A percentile compares a stretch with the other conserved stretches of the same genome.
These are phyloP conservation scores for Sarcophaga peregrina DNA, from an alignment of 1,140 invertebrate species.

Conservation along the genomic window DNA sequence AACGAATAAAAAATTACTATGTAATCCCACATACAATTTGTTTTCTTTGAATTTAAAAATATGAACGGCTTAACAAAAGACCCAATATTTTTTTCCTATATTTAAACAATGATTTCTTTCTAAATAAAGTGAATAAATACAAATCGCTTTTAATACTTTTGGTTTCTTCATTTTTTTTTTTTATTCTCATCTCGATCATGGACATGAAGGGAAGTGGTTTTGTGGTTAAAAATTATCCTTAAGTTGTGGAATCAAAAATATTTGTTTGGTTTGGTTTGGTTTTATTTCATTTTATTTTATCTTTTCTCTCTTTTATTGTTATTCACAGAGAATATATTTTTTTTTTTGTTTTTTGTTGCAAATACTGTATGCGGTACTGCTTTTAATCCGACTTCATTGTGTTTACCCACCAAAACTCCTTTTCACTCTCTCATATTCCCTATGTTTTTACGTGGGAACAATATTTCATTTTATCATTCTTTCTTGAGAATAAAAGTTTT, in stretches of 20 bases:
- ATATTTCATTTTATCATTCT: conserved; percentile 38
- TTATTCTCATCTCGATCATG: not conserved
- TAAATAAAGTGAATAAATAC: no score
- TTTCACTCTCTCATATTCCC: not conserved
- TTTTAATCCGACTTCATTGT: conserved; percentile 7
- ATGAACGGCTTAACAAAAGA: no score
- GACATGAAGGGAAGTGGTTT: not conserved
- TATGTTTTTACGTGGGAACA: not conserved
- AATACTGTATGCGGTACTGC: not conserved
- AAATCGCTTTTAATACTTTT: no score
- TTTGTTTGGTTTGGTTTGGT: conserved; percentile 2
- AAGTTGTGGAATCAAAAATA: conserved; percentile 11
- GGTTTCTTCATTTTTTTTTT: not conserved
- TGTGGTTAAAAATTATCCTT: conserved; percentile 22
- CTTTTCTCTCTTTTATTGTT: not conserved
- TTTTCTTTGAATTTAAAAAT: no score
- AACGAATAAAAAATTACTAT: no score
- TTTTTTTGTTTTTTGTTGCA: not conserved
- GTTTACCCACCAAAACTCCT: not conserved
- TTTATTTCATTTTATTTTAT: conserved; percentile 2
- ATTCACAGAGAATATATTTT: not conserved
- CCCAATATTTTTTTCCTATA: no score
- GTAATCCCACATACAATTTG: no score
- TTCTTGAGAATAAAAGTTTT: conserved; percentile 38
- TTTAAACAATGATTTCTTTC: no score